Percentiles rank a stretch among this genome's conserved stretches.
Evolutionary conservation across 37 sponge, comb jelly and placozoan species (phyloP).

Genomic region (Hormiphora californensis): DNA sequence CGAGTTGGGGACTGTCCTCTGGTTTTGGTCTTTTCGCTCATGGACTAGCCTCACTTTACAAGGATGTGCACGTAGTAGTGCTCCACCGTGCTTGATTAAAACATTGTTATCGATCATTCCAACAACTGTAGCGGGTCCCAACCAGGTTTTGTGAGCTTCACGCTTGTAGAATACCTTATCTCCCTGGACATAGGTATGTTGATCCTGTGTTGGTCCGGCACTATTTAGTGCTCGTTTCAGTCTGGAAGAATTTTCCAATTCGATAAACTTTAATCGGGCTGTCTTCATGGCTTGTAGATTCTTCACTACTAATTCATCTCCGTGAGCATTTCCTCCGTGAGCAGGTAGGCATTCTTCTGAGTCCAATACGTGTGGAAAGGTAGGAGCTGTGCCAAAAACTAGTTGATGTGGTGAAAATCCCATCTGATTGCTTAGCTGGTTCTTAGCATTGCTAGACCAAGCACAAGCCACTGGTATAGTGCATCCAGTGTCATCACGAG

Average conservation of each 20-base stretch:
- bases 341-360: too few relatives aligned
- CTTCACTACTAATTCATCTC: too few relatives aligned
- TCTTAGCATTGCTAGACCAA: constrained; percentile 29
- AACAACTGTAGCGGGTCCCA: constrained; percentile 18
- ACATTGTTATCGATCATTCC: neutral
- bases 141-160: neutral
- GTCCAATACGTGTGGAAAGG: too few relatives aligned
- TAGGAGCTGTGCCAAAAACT: neutral
- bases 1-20: too few relatives aligned
- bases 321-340: too few relatives aligned
- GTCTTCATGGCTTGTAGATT: neutral
- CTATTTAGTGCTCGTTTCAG: neutral
- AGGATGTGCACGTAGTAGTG: neutral
- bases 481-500: neutral
- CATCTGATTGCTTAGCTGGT: neutral
- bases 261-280: constrained; percentile 26
- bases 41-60: constrained; percentile 29
- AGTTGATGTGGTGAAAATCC: constrained; percentile 20
- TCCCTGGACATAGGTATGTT: neutral
- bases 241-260: neutral
- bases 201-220: neutral
- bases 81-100: constrained; percentile 18
- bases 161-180: neutral
- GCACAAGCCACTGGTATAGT: neutral
- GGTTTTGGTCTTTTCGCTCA: too few relatives aligned